Conservation (phyloP, 1,140 invertebrate genomes). For the Orussus abietinus region DNA sequence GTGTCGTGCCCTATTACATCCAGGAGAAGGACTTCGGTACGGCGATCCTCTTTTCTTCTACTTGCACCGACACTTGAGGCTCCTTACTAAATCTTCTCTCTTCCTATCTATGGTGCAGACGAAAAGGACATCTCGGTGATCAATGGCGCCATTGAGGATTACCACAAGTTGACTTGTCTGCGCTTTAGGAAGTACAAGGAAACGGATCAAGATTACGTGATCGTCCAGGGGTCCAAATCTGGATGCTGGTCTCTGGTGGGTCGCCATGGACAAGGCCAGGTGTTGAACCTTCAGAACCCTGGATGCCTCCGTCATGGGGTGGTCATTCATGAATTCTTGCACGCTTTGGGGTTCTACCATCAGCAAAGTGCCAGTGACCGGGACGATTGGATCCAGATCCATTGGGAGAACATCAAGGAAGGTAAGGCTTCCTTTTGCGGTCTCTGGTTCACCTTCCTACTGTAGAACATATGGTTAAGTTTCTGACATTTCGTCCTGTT, state of each 20-base stretch:
- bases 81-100: too few relatives aligned
- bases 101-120: slow-evolving; percentile 31
- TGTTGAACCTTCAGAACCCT: slow-evolving; percentile 56
- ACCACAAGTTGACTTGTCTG: slow-evolving; percentile 60
- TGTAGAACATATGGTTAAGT: background rate
- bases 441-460: slow-evolving; percentile 5
- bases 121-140: slow-evolving; percentile 50
- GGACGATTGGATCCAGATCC: slow-evolving; percentile 61
- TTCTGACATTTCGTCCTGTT: slow-evolving; percentile 13
- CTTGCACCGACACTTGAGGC: background rate
- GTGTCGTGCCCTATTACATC: slow-evolving; percentile 63
- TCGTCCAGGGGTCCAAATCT: slow-evolving; percentile 35
- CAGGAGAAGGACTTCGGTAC: slow-evolving; percentile 64
- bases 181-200: slow-evolving; percentile 57
- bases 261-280: slow-evolving; percentile 56
- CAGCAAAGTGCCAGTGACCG: slow-evolving; percentile 65
- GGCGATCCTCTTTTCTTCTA: slow-evolving; percentile 20
- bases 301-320: slow-evolving; percentile 59
- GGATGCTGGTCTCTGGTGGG: slow-evolving; percentile 60
- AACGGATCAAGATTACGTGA: slow-evolving; percentile 56
- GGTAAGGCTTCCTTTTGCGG: slow-evolving; percentile 29
- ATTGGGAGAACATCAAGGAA: slow-evolving; percentile 61
- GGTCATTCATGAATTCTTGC: slow-evolving; percentile 63
- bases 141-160: slow-evolving; percentile 52
- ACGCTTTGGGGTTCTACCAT: slow-evolving; percentile 66